Conservation (phyloP, 2,113 vertebrate genomes). For the Urocitellus parryii region DNA sequence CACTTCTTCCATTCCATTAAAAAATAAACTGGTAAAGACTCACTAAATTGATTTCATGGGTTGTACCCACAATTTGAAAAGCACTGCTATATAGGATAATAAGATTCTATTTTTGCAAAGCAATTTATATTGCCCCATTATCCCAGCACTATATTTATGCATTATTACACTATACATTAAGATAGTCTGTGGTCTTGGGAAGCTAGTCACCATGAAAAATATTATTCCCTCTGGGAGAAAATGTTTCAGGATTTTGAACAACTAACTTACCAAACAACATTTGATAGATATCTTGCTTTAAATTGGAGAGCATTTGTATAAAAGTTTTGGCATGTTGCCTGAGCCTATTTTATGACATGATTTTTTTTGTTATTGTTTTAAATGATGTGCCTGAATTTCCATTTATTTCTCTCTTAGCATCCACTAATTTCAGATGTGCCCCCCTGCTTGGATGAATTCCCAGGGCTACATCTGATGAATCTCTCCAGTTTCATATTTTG, state of each 20-base stretch:
- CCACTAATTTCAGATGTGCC: background rate
- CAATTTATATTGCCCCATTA: slow-evolving; percentile 56
- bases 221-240: background rate
- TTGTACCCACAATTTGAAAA: slow-evolving; percentile 64
- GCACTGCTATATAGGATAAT: background rate
- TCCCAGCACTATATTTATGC: background rate
- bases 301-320: background rate
- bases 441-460: background rate
- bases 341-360: background rate
- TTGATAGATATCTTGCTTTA: slow-evolving; percentile 10
- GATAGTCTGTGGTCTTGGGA: background rate
- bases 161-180: background rate
- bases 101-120: slow-evolving; percentile 71
- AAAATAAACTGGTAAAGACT: slow-evolving; percentile 59
- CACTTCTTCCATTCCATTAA: slow-evolving; percentile 57
- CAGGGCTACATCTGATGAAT: background rate
- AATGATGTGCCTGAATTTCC: slow-evolving; percentile 1
- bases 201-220: background rate
- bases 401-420: slow-evolving; percentile 21
- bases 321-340: background rate
- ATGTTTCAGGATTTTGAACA: slow-evolving; percentile 46
- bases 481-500: slow-evolving; percentile 49
- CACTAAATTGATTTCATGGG: slow-evolving; percentile 63
- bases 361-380: background rate
- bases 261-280: background rate